Conservation (phyloP, 2,888 invertebrate species). For the Nomada ferruginata region DNA sequence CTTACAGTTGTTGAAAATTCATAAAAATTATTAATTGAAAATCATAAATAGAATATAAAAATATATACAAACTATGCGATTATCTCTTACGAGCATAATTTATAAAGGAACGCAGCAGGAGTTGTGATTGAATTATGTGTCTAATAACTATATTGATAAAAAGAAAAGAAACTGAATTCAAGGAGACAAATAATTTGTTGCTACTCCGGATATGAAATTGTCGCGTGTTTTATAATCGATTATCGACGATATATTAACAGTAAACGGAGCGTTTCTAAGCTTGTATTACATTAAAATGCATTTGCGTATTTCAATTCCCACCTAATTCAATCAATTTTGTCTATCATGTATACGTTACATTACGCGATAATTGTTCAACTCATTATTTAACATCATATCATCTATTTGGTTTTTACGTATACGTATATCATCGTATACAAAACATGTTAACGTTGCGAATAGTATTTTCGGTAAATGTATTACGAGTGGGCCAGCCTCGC, state of each 20-base stretch:
- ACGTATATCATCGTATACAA: slow-evolving; percentile 24
- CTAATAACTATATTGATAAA: slow-evolving; percentile 31
- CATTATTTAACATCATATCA: slow-evolving; percentile 12
- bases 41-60: slow-evolving; percentile 49
- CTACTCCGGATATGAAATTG: slow-evolving; percentile 34
- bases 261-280: neutral
- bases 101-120: slow-evolving; percentile 45
- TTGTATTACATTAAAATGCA: slow-evolving; percentile 10
- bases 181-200: slow-evolving; percentile 3
- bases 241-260: neutral
- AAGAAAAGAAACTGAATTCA: neutral
- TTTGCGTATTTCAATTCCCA: slow-evolving; percentile 4
- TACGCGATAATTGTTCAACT: slow-evolving; percentile 19
- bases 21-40: slow-evolving; percentile 11
- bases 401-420: slow-evolving; percentile 31
- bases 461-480: neutral
- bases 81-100: slow-evolving; percentile 35
- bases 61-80: slow-evolving; percentile 45
- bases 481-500: too few species aligned
- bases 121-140: slow-evolving; percentile 13
- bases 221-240: slow-evolving; percentile 7
- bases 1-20: slow-evolving; percentile 22
- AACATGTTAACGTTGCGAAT: slow-evolving; percentile 8
- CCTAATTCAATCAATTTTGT: slow-evolving; percentile 13
- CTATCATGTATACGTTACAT: slow-evolving; percentile 18